Evolutionary conservation across 2,888 invertebrate species (phyloP), one percentile per base, ranked within the genome.

Genomic region (Caenorhabditis panamensis): DNA sequence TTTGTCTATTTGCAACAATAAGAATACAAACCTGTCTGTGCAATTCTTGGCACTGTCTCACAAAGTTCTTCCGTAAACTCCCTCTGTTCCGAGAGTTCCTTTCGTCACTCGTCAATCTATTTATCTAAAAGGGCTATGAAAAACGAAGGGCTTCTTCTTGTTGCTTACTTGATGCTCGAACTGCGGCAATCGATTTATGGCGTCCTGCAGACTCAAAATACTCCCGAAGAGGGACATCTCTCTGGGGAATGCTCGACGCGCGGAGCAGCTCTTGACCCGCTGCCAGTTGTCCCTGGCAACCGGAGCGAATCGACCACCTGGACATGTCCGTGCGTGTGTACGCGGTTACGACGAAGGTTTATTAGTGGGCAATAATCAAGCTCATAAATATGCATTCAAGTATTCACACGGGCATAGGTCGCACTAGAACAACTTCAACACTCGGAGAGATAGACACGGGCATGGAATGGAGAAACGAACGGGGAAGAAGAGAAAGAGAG

Each of bases 191-290:
- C 84, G 80, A 63, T 71, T 68, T 26, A 82, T 44, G 26, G 80
- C 81, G 62, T 84, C 84, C 56, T 82, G 80, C 18, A 84, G 58
- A 20, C 68, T 69, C 20, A 83, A 66, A 64, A 83, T 84, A 47
- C 63, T 76, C 16, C 84, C 82, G 49, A 84, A 83, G 28, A 83
- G 47, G 64, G 75, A 66, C 84, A 84, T 83, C 51, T 58, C 54
- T 54, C 54, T 9, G 4, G 18, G 18, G 11, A n/a, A 20, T 20
- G 47, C 47, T 47, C 9, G 2, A 18, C 47, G 20, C 26, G 51
- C 44, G 36, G 2, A 47, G 47, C 31, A 9, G 5, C 56, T 20
- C 59, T 16, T 41, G 41, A 13, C 41, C 16, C 47, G 56, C 16
- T 13, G 41, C 41, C 20, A 47, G 61, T 61, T 64, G 64, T 56